Base-by-base conservation (phyloP, 2,888 invertebrate species). In the Cephonodes hylas region DNA sequence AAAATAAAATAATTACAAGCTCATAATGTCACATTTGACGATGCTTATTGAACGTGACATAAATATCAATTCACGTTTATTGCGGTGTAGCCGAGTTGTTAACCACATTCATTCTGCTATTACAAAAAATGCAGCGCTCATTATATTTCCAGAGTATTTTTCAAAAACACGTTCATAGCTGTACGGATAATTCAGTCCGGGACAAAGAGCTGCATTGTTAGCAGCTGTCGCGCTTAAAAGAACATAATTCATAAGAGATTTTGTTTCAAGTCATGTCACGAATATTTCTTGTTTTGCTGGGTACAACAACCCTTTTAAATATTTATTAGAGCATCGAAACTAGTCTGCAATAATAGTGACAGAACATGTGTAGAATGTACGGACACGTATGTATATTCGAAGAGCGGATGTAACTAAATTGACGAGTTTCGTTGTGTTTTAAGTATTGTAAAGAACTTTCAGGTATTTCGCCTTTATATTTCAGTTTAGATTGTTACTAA, bases 211-310 rank as follows among this genome's bases (percentile, higher is more conserved):
- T 81, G 83, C 83, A 86, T 87, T 86, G 84, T 84, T 81, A 83
- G 81, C 83, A 83, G 82, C 82, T 86, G 86, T 85, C 85, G 77
- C 80, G 71, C 75, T 78, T 79, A 80, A 80, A 82, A 80, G 74
- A 79, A 81, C 75, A 86, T 86, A 84, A 85, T 83, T 88, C 84
- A 88, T 80, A 77, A 70, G 76, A 81, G 80, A 85, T 85, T 86
- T 81, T 76, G 81, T 83, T 80, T 76, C 71, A 74, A 76, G 71
- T 64, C 68, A 71, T 74, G 83, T 79, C 80, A 79, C 79, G 75
- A 80, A 77, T 58, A 58, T 61, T 61, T 61, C 46, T 44, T 58
- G 38, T 46, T 61, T 57, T 61, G 61, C 45, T 58, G 58, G 18
- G 42, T 31, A 44, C 42, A 61, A 58, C 46, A 58, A 46, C 69